These are phyloP conservation scores for Pandion haliaetus DNA, from an alignment of 2,113 vertebrate genomes.

Conservation along the genomic window DNA sequence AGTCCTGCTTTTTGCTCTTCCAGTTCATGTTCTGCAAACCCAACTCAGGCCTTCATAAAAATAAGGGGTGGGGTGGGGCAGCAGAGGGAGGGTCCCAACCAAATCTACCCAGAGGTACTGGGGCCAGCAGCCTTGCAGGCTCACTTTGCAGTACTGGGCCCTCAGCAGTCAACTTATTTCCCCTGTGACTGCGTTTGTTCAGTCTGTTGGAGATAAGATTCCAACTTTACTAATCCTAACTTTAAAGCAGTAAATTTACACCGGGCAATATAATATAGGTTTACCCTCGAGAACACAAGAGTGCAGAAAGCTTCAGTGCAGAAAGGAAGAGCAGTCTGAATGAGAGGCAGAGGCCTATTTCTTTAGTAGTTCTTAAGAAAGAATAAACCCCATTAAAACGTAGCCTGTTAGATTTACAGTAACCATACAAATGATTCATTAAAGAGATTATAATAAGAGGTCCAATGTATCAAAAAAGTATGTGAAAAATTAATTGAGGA, in stretches of 20 bases:
- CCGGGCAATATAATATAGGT: background rate
- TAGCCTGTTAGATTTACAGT: background rate
- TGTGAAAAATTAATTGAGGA: slow-evolving; percentile 1
- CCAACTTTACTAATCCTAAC: background rate
- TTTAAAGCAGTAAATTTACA: background rate
- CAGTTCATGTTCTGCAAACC: background rate
- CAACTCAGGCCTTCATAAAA: background rate
- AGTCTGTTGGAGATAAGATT: background rate
- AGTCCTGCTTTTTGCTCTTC: background rate
- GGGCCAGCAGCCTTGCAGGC: background rate
- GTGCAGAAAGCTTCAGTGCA: background rate
- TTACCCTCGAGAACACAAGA: background rate
- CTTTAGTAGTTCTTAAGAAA: background rate
- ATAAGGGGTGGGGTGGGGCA: too few relatives aligned
- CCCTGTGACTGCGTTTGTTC: background rate
- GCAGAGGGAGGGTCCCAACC: background rate
- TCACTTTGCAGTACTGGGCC: background rate
- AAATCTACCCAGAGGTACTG: rapidly evolving
- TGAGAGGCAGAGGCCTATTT: background rate
- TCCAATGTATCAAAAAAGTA: background rate
- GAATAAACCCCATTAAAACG: background rate
- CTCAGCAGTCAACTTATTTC: background rate
- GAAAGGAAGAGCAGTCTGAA: background rate
- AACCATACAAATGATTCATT: background rate
- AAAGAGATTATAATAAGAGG: background rate